Evolutionary conservation across 1,140 invertebrate species (phyloP), one percentile per base, ranked within the genome.

Genomic region (Trichoplusia ni): DNA sequence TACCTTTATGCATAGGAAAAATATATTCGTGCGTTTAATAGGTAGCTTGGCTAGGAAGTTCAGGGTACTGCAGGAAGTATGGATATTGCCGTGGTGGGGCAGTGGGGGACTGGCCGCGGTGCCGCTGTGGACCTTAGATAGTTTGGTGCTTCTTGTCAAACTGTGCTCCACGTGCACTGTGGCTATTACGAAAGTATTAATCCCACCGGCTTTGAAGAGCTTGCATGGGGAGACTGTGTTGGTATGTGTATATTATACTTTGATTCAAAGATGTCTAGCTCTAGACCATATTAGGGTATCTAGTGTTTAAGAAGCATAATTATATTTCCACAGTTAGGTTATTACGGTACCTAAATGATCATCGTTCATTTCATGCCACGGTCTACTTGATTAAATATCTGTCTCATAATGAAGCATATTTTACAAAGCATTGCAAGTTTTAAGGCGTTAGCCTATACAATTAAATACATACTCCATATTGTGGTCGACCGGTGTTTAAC

Each of bases 11-110:
- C 56, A 70, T 75, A 80, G 67, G 54, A 82, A 56, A 71, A 87
- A 84, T 67, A 74, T 83, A 66, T 71, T 89, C 33, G 67, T 80
- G 29, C 75, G 84, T 60, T 71, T 72, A 6, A 49, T 90, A 58
- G 77, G 75, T 27, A 25, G 21, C n/a, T 40, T 82, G 40, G 87
- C 86, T 9, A 76, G 84, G 18, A 87, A 77, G 37, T 90, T 85
- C 46, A 77, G 86, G 60, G 61, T 71, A 1, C 44, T 83, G 4
- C 81, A 89, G 56, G 86, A 90, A 69, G 70, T 75, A 64, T 89
- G 82, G 81, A 76, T 89, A 16, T 46, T 86, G 47, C 84, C 84
- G 25, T 85, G 84, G 86, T 89, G 82, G 82, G 79, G 79, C 1
- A 78, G 77, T 61, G 81, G 84, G 0, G 72, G 81, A 4, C 38